These are phyloP conservation scores for Cryptoprocta ferox DNA, from an alignment of 2,797 vertebrate genomes.

Conservation along the genomic window DNA sequence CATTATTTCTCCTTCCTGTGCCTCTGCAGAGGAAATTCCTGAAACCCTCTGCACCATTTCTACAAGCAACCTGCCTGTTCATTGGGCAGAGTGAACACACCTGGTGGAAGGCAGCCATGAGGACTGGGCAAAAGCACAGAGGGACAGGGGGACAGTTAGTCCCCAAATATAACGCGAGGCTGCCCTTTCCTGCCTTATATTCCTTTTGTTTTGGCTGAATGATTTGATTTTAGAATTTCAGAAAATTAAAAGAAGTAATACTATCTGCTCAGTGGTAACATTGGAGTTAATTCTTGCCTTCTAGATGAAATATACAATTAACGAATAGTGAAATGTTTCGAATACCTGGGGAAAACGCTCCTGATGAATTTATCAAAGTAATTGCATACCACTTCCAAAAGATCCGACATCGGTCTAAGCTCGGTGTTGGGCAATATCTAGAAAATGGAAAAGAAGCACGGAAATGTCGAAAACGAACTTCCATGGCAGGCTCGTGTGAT, in stretches of 20 bases:
- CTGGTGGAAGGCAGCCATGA: background rate
- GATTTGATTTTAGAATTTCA: background rate
- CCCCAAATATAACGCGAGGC: background rate
- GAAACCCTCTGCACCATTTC: background rate
- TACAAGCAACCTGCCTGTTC: background rate
- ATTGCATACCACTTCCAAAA: background rate
- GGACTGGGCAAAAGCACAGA: background rate
- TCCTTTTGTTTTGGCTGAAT: background rate
- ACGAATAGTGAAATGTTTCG: background rate
- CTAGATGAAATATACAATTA: background rate
- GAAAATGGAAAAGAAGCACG: background rate
- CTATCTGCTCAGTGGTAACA: fast-evolving
- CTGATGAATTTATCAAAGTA: background rate
- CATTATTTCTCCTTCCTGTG: background rate
- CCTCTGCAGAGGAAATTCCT: slow-evolving; percentile 52
- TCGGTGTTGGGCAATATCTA: background rate
- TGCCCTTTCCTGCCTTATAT: background rate
- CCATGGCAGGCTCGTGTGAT: fast-evolving
- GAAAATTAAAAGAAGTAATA: background rate
- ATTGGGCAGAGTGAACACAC: background rate
- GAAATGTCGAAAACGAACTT: background rate
- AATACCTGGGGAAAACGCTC: background rate
- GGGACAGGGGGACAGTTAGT: background rate
- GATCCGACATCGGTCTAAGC: background rate
- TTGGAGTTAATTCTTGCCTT: background rate